Conservation (phyloP, 2,113 vertebrate genomes). For the Phainopepla nitens region DNA sequence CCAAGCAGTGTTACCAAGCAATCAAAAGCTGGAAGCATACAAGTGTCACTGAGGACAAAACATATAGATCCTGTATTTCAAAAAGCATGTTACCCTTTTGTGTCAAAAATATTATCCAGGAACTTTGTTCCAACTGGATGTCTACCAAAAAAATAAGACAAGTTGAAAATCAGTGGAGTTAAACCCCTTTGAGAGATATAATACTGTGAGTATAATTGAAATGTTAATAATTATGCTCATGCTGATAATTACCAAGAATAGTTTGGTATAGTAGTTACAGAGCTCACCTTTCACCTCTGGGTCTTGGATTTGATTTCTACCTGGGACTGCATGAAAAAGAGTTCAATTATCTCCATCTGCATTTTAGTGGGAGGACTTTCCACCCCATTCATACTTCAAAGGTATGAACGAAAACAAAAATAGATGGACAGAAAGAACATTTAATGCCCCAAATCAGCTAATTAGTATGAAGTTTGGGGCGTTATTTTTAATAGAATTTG, state of each 20-base stretch:
- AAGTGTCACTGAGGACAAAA: conserved; percentile 65
- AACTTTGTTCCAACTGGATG: conserved; percentile 74
- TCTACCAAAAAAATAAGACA: conserved; percentile 63
- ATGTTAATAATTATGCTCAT: conserved; percentile 70
- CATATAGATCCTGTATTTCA: conserved; percentile 62
- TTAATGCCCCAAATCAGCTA: neutral
- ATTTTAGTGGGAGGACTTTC: conserved; percentile 50
- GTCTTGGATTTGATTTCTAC: conserved; percentile 72
- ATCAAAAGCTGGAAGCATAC: conserved; percentile 70
- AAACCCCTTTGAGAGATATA: conserved; percentile 71
- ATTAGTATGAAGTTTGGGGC: neutral
- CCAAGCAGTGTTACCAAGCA: conserved; percentile 66
- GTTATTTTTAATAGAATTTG: neutral
- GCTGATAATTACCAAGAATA: conserved; percentile 72
- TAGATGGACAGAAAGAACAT: conserved; percentile 9
- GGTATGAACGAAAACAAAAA: conserved; percentile 60
- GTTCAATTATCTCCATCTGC: conserved; percentile 51
- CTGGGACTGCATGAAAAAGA: conserved; percentile 52
- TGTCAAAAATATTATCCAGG: conserved; percentile 72
- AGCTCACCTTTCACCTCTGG: conserved; percentile 64
- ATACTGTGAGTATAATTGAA: conserved; percentile 61
- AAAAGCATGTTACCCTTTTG: conserved; percentile 68
- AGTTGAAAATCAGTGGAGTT: conserved; percentile 72
- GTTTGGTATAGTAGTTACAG: conserved; percentile 62
- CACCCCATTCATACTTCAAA: conserved; percentile 33